Evolutionary conservation across 1,140 invertebrate species (phyloP), one percentile per base, ranked within the genome.

Genomic region (Vollenhovia emeryi): DNA sequence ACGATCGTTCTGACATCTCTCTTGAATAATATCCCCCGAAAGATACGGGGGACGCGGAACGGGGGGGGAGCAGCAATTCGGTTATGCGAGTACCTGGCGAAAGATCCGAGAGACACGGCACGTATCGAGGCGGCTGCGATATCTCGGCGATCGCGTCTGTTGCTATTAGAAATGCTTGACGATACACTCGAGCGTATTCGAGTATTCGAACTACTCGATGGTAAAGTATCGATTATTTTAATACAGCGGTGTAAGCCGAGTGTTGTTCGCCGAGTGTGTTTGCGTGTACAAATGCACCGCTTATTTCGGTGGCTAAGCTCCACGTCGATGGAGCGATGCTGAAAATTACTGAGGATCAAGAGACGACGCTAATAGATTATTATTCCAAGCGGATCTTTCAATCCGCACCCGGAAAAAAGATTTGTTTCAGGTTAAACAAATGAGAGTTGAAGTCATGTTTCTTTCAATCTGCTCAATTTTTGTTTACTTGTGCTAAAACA

Each of bases 51-150:
- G 33, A 36, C 27, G 18, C 40, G 43, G 6, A 5, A 6, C 48
- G 48, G 48, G 48, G 48, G 0, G 48, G 18, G 8, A 36, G 40
- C 50, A 48, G 30, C 75, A 83, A 85, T 83, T 84, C 69, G 85
- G 21, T 79, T 66, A 40, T 66, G 62, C 80, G 85, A 85, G 73
- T 86, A 73, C 36, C 8, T 36, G 30, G 27, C 27, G 50, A 89
- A 40, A 91, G 93, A 93, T 93, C 84, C 36, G 24, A 45, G 82
- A 93, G 93, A 93, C 91, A 92, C 21, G 90, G 91, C 92, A 93
- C 92, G 93, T 89, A 87, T 89, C 84, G n/a, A 86, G 50, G 83
- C 78, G 84, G 79, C 88, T 80, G 83, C 78, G 55, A 64, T 90
- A 90, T 88, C 84, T 90, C 50, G 62, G 57, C 69, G 64, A 89